Percentiles rank a stretch among this genome's conserved stretches.
phyloP scores from a whole-genome alignment of 1,140 invertebrate genomes.

The Bilobella aurantiaca region DNA sequence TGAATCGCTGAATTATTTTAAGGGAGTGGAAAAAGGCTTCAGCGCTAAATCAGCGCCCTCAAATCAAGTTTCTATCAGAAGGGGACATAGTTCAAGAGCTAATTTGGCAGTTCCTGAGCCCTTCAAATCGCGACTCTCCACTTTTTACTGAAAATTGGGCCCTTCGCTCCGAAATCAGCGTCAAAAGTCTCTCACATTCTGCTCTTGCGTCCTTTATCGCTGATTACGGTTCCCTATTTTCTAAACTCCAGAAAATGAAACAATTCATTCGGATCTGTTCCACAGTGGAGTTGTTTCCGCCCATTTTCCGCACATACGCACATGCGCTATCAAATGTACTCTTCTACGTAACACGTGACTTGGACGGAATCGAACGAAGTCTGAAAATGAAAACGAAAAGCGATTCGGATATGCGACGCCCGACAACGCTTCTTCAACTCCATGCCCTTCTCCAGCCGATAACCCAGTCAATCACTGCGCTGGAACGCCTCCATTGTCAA shows the following conservation, averaged over 20 bases:
- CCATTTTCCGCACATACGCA: not conserved
- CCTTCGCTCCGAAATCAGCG: not conserved
- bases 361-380: not conserved
- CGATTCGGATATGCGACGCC: not conserved
- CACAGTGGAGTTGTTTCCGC: not conserved
- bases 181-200: not conserved
- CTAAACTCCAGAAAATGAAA: not conserved
- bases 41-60: not conserved
- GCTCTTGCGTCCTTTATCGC: not conserved
- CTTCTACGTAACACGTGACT: not conserved
- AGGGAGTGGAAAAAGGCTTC: slow-evolving; percentile 4
- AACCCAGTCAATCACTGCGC: not conserved
- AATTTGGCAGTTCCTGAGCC: not conserved
- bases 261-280: not conserved
- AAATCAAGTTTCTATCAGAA: not conserved
- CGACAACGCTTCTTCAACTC: not conserved
- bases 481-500: not conserved
- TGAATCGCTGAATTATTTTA: not conserved
- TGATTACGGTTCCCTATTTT: not conserved
- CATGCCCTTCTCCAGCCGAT: not conserved
- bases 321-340: not conserved
- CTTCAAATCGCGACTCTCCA: not conserved
- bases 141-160: not conserved
- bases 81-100: not conserved
- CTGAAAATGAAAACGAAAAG: not conserved